Evolutionary conservation across 2,113 vertebrate species (phyloP), one percentile per base, ranked within the genome.

Genomic region (Todiramphus chloris): DNA sequence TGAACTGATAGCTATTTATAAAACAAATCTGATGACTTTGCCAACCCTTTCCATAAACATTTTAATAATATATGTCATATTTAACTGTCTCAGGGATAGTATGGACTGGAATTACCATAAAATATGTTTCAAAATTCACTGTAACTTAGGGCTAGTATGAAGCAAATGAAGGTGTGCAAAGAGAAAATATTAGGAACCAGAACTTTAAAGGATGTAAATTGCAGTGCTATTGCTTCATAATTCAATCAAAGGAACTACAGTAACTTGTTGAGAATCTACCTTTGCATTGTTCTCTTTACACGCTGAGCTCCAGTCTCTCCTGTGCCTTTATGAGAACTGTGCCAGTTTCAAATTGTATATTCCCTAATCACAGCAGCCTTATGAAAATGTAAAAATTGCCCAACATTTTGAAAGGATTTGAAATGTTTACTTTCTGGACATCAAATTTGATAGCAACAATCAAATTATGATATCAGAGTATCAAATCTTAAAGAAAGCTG

Each of bases 1-100:
- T 91, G 96, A 91, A 97, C 96, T 82, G 83, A 93, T 95, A 96
- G 87, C 92, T 97, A 95, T 97, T 97, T 89, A 96, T 97, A 97
- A 95, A 97, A 96, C 84, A 96, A 94, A 97, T 97, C 96, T 91
- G 89, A 97, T 95, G 90, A 83, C 84, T 96, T 94, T 96, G 91
- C 91, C 96, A 96, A 73, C 76, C 70, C 37, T 88, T 92, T 93
- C 96, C 82, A 72, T 74, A 94, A 98, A 97, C 90, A 94, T 94
- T 97, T 95, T 96, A 96, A 91, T 91, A 91, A 94, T 53, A 31
- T 76, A 24, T 83, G 87, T 95, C 94, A 81, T 74, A 90, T 91
- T 82, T 96, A 85, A 76, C 86, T 89, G 75, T 97, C 86, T 94
- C 74, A 62, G 91, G 83, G 87, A 53, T 43, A 41, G 82, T 89